Conservation (phyloP, 2,888 invertebrate species). For the Nomada lathburiana region DNA sequence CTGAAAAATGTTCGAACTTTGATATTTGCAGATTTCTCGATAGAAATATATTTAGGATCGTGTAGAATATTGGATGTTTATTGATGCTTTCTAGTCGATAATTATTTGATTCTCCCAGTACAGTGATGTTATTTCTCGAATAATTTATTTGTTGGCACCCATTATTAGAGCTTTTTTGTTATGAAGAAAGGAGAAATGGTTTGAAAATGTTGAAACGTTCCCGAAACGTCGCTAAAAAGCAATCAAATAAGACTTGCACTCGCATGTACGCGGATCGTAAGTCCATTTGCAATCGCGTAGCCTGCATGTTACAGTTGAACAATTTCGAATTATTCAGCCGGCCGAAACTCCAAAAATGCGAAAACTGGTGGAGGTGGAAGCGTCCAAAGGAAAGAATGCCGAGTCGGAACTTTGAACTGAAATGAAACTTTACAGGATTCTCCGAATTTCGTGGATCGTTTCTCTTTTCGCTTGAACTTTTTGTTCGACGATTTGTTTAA, state of each 20-base stretch:
- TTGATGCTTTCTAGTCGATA: too few relatives aligned
- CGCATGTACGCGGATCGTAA: not conserved
- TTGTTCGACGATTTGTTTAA: conserved; percentile 51
- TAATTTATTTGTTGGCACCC: too few relatives aligned
- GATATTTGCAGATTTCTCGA: too few relatives aligned
- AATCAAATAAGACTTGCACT: not conserved
- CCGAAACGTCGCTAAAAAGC: too few relatives aligned
- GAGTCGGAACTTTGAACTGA: conserved; percentile 21
- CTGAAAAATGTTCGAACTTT: too few relatives aligned
- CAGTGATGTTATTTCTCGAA: too few relatives aligned
- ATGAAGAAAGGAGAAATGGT: too few relatives aligned
- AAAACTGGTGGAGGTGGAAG: not conserved
- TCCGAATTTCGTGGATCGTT: conserved; percentile 20
- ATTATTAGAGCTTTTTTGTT: too few relatives aligned
- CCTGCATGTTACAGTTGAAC: conserved; percentile 12
- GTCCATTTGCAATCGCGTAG: conserved; percentile 12
- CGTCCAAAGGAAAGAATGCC: conserved; percentile 28
- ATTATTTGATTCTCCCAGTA: too few relatives aligned
- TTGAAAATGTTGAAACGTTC: too few relatives aligned
- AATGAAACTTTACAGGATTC: conserved; percentile 41
- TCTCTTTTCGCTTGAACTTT: conserved; percentile 34
- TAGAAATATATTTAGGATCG: too few relatives aligned
- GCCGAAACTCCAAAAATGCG: conserved; percentile 16
- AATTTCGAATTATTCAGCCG: conserved; percentile 2
- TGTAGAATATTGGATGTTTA: too few relatives aligned